Conservation (phyloP, 1,140 invertebrate species). For the Drosophila micromelanica region DNA sequence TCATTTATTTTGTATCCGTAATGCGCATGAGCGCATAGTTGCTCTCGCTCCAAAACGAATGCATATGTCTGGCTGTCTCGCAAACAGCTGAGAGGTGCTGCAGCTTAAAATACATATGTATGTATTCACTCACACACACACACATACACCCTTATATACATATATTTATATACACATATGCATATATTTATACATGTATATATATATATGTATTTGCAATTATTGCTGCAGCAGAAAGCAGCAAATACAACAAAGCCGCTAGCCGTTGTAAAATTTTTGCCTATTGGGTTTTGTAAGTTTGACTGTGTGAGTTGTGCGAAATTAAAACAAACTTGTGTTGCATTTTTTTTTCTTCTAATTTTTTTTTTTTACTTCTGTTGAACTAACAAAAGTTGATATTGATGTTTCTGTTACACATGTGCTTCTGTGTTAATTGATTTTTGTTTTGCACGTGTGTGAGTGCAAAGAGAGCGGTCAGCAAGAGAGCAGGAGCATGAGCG, state of each 20-base stretch:
- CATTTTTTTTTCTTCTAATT: slow-evolving; percentile 19
- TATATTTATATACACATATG: neutral
- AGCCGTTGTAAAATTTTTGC: slow-evolving; percentile 22
- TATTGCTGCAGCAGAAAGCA: slow-evolving; percentile 41
- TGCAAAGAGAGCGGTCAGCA: slow-evolving; percentile 35
- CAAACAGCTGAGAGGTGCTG: slow-evolving; percentile 68
- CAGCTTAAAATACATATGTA: slow-evolving; percentile 42
- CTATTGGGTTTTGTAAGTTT: slow-evolving; percentile 21
- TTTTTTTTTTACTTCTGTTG: slow-evolving; percentile 9
- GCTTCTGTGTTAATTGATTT: slow-evolving; percentile 72
- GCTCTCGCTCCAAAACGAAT: slow-evolving; percentile 28
- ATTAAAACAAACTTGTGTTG: slow-evolving; percentile 20
- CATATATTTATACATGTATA: slow-evolving; percentile 1
- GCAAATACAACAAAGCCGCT: slow-evolving; percentile 38
- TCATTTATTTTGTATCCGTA: slow-evolving; percentile 33
- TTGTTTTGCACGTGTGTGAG: slow-evolving; percentile 55
- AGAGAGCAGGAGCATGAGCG: slow-evolving; percentile 9
- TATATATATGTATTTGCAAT: slow-evolving; percentile 27
- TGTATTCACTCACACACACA: neutral
- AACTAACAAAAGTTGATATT: slow-evolving; percentile 1
- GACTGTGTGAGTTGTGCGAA: slow-evolving; percentile 23
- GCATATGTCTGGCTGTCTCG: slow-evolving; percentile 38
- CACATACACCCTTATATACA: neutral
- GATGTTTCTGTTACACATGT: slow-evolving; percentile 58
- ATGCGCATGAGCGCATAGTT: slow-evolving; percentile 47